Evolutionary conservation across 2,888 invertebrate genomes (phyloP).

Genomic region (Hypena proboscidalis): DNA sequence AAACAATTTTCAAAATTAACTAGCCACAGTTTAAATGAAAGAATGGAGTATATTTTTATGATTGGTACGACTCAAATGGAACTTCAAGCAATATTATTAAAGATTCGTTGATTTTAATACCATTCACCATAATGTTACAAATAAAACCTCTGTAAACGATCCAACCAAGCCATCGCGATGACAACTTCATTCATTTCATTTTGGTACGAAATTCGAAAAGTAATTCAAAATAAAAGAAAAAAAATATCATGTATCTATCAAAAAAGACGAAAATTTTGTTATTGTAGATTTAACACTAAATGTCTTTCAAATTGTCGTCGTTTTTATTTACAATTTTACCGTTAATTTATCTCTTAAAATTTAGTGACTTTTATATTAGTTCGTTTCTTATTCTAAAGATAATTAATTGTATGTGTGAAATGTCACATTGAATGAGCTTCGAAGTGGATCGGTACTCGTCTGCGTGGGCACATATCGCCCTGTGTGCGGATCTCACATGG

Average conservation of each 20-base stretch:
- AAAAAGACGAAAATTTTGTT: conserved; percentile 82
- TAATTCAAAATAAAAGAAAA: conserved; percentile 77
- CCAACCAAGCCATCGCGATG: conserved; percentile 72
- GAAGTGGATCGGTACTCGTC: conserved; percentile 79
- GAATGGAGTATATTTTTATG: too few species aligned
- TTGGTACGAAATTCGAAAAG: conserved; percentile 77
- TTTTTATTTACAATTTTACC: conserved; percentile 81
- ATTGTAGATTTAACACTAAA: conserved; percentile 81
- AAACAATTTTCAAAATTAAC: too few species aligned
- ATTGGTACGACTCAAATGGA: too few species aligned
- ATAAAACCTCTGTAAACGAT: conserved; percentile 42
- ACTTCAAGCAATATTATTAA: neutral
- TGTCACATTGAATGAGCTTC: conserved; percentile 85
- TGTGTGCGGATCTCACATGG: conserved; percentile 83
- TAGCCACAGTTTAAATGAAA: too few species aligned
- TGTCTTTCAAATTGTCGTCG: conserved; percentile 82
- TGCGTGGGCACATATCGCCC: conserved; percentile 83
- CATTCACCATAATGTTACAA: conserved; percentile 44
- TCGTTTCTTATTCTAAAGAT: conserved; percentile 72
- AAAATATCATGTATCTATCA: conserved; percentile 78
- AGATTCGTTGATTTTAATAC: neutral
- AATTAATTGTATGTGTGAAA: conserved; percentile 76
- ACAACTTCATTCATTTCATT: conserved; percentile 63
- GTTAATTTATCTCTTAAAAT: conserved; percentile 75
- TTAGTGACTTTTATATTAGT: conserved; percentile 78